These are phyloP conservation scores for Rattus rattus DNA, from an alignment of 2,113 vertebrate genomes.

Conservation along the genomic window DNA sequence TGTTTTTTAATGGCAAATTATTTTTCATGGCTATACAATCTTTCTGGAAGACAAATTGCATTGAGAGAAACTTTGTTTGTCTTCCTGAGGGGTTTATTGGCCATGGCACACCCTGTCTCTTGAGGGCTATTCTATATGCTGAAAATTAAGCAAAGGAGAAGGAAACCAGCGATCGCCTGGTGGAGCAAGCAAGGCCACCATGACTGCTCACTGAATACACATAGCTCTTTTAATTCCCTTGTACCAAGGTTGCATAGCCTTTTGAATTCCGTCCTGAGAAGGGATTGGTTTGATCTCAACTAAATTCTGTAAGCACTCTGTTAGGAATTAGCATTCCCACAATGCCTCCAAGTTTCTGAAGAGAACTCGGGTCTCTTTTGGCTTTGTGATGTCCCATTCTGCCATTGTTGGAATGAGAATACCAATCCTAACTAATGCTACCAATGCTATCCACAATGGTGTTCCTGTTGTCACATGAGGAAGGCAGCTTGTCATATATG, in stretches of 20 bases:
- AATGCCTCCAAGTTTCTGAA: conserved; percentile 84
- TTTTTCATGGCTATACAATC: not conserved
- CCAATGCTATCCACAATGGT: conserved; percentile 87
- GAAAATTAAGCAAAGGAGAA: not conserved
- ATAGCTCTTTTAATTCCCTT: not conserved
- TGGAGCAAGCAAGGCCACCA: not conserved
- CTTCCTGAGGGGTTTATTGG: not conserved
- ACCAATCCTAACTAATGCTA: conserved; percentile 87
- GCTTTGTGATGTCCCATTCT: conserved; percentile 78
- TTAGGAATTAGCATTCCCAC: conserved; percentile 90
- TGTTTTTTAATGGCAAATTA: conserved; percentile 46
- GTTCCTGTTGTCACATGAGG: conserved; percentile 77
- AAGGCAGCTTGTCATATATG: conserved; percentile 92
- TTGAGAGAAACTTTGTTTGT: not conserved
- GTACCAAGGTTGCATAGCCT: not conserved
- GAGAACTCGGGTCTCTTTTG: conserved; percentile 83
- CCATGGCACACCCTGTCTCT: not conserved
- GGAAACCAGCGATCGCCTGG: conserved; percentile 17
- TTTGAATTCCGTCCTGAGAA: not conserved
- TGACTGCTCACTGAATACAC: not conserved
- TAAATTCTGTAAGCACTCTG: conserved; percentile 68
- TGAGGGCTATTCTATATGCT: not conserved
- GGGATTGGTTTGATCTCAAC: conserved; percentile 9
- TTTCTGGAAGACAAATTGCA: not conserved
- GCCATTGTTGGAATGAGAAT: conserved; percentile 84